These are phyloP conservation scores for Rhagophthalmus giganteus DNA, from an alignment of 2,888 invertebrate genomes.

Conservation along the genomic window DNA sequence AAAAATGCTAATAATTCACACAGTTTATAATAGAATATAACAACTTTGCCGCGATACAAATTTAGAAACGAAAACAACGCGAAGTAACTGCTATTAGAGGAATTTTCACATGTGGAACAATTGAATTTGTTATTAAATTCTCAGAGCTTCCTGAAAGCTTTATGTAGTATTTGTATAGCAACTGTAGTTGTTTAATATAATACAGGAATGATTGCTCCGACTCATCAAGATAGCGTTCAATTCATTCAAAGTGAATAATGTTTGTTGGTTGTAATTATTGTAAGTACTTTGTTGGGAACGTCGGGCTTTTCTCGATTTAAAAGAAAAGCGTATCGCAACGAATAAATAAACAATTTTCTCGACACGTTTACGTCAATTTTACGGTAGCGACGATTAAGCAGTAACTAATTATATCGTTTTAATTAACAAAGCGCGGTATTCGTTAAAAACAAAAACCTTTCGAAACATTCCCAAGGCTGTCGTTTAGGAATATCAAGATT, in stretches of 20 bases:
- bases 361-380: no score
- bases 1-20: conserved; percentile 25
- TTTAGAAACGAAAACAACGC: conserved; percentile 14
- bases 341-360: no score
- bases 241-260: conserved; percentile 9
- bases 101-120: conserved; percentile 17
- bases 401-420: no score
- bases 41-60: conserved; percentile 16
- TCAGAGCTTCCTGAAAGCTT: conserved; percentile 6
- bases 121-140: conserved; percentile 17
- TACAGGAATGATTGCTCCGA: conserved; percentile 12
- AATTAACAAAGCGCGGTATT: no score
- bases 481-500: no score
- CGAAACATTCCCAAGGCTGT: no score
- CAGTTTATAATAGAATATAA: conserved; percentile 20
- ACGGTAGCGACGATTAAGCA: no score
- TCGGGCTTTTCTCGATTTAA: not conserved
- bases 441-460: no score
- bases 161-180: conserved; percentile 6
- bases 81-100: conserved; percentile 7
- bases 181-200: conserved; percentile 20
- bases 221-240: conserved; percentile 18
- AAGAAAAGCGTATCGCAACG: no score
- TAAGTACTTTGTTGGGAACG: not conserved
- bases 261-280: conserved; percentile 5